phyloP scores from a whole-genome alignment of 2,888 invertebrate genomes.

The Cantharis rustica region DNA sequence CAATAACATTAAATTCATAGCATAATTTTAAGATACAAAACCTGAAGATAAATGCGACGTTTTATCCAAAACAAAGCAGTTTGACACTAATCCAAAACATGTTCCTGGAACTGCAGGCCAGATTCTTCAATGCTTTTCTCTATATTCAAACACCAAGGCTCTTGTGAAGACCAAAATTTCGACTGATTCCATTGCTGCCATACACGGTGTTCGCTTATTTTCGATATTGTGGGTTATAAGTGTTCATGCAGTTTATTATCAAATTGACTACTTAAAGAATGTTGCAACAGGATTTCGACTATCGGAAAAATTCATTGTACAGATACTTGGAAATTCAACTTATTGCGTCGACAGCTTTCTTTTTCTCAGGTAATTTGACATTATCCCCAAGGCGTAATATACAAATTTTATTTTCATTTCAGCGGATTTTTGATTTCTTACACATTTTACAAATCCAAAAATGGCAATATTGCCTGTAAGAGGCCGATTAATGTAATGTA shows the following conservation, averaged over 20 bases:
- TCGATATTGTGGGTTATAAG: constrained; percentile 64
- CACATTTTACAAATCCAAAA: constrained; percentile 44
- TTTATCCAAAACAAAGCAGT: neutral
- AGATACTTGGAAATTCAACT: constrained; percentile 55
- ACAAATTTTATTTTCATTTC: constrained; percentile 25
- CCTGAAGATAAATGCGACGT: neutral
- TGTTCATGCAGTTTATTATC: constrained; percentile 58
- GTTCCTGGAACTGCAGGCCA: constrained; percentile 32
- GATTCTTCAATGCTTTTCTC: constrained; percentile 57
- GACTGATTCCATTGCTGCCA: constrained; percentile 49
- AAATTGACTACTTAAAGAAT: constrained; percentile 53
- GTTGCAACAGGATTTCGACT: constrained; percentile 48
- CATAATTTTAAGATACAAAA: neutral
- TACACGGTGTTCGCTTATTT: constrained; percentile 61
- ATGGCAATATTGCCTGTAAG: constrained; percentile 26
- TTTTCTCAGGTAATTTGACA: constrained; percentile 50
- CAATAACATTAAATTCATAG: neutral
- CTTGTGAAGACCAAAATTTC: constrained; percentile 52
- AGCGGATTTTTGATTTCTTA: constrained; percentile 47
- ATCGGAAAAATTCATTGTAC: constrained; percentile 49
- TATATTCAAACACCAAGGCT: constrained; percentile 56
- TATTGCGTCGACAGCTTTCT: constrained; percentile 59
- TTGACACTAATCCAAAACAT: constrained; percentile 16
- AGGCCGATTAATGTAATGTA: constrained; percentile 27
- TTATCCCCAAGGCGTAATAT: no score